Evolutionary conservation across 2,113 vertebrate genomes (phyloP).

Genomic region (Pipra filicauda): DNA sequence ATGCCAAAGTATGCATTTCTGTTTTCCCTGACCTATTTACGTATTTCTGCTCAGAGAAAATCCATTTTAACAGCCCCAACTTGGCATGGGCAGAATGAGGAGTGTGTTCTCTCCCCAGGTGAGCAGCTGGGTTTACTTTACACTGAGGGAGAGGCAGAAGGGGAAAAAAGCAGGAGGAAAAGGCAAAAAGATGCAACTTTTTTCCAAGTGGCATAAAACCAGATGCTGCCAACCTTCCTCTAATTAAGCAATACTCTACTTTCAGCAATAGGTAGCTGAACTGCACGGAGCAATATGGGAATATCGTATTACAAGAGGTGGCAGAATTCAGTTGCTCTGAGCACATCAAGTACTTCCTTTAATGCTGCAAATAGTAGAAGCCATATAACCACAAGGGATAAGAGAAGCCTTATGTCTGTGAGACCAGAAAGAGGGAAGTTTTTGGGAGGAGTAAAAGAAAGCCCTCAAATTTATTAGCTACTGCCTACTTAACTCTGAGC

Average conservation of each 20-base stretch:
- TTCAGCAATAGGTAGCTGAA: background rate
- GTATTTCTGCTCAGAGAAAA: background rate
- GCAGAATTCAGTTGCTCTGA: background rate
- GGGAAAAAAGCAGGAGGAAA: background rate
- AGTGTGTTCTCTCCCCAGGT: background rate
- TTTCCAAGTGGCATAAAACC: background rate
- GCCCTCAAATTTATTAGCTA: background rate
- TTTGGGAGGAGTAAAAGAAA: background rate
- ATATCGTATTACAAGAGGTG: background rate
- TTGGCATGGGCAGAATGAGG: background rate
- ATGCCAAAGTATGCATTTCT: background rate
- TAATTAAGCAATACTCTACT: background rate
- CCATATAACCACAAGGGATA: background rate
- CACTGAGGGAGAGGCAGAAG: background rate
- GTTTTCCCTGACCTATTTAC: constrained; percentile 8
- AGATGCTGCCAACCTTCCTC: background rate
- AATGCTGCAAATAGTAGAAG: background rate
- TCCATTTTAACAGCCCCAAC: background rate
- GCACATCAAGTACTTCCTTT: background rate
- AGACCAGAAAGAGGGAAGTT: background rate
- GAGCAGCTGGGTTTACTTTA: background rate
- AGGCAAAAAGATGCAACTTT: background rate
- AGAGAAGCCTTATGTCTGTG: background rate
- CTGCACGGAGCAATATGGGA: background rate
- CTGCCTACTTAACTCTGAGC: background rate